These are phyloP conservation scores for Apostichopus californicus DNA, from an alignment of 35 echinoderm and acorn worm species.

Conservation along the genomic window DNA sequence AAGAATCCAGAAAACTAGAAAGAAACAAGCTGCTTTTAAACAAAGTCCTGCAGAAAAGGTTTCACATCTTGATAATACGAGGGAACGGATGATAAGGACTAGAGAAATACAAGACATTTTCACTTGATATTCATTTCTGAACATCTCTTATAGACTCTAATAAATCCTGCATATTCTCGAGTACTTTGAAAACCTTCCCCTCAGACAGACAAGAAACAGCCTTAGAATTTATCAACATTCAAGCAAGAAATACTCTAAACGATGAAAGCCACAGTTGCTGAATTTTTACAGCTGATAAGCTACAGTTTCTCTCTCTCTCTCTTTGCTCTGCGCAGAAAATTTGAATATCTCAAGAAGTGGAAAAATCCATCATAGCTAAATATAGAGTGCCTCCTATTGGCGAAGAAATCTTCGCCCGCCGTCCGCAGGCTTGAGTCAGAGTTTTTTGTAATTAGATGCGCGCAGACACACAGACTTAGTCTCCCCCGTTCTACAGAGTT, in stretches of 20 bases:
- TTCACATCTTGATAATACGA: too few relatives aligned
- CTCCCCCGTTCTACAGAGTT: not conserved
- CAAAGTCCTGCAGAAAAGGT: too few relatives aligned
- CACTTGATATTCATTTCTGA: too few relatives aligned
- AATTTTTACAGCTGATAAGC: slow-evolving; percentile 3
- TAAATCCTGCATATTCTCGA: too few relatives aligned
- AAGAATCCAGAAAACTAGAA: too few relatives aligned
- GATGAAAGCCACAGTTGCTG: not conserved
- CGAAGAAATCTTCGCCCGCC: not conserved
- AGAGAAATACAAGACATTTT: too few relatives aligned
- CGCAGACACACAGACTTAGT: slow-evolving; percentile 31
- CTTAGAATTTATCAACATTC: too few relatives aligned
- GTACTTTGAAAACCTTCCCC: too few relatives aligned
- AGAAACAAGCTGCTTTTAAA: too few relatives aligned
- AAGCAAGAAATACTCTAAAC: not conserved
- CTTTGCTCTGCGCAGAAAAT: not conserved
- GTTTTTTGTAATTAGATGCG: slow-evolving; percentile 33
- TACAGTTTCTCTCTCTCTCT: not conserved
- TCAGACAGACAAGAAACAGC: too few relatives aligned
- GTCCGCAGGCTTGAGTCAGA: slow-evolving; percentile 1
- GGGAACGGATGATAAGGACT: too few relatives aligned
- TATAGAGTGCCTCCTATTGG: slow-evolving; percentile 6
- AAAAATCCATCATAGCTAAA: slow-evolving; percentile 21
- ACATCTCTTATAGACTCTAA: too few relatives aligned
- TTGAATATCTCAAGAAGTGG: not conserved